Percentiles rank a stretch among this genome's conserved stretches.
Evolutionary conservation across 2,113 vertebrate species (phyloP).

Genomic region (Prolemur simus): DNA sequence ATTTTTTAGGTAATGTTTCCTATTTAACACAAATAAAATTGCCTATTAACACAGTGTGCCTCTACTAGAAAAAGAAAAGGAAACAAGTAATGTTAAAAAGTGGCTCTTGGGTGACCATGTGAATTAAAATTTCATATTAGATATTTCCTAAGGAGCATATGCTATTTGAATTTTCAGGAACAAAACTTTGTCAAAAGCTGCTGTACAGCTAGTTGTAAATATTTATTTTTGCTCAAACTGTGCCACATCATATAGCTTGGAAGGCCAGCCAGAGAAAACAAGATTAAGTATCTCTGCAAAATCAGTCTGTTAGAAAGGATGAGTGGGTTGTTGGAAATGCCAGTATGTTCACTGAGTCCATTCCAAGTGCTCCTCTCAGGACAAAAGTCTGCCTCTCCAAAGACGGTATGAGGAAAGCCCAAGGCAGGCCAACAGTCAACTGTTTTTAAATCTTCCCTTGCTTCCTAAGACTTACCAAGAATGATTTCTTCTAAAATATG

Average conservation of each 20-base stretch:
- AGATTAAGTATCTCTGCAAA: background rate
- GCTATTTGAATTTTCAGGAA: constrained; percentile 45
- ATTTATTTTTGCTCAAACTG: constrained; percentile 17
- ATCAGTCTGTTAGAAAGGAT: background rate
- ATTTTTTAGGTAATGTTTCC: constrained; percentile 15
- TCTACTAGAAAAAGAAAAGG: background rate
- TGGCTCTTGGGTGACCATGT: background rate
- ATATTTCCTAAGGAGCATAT: constrained; percentile 21
- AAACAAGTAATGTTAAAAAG: constrained; percentile 30
- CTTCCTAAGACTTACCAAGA: background rate
- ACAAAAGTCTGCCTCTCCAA: background rate
- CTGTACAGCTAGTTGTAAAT: background rate
- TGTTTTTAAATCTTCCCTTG: background rate
- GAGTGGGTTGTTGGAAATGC: background rate
- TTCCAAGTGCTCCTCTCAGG: background rate
- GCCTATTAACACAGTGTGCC: background rate
- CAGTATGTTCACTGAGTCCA: background rate
- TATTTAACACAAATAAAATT: constrained; percentile 32
- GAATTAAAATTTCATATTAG: constrained; percentile 53
- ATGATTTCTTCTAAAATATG: background rate
- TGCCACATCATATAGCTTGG: background rate
- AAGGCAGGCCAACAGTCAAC: background rate
- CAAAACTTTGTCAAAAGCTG: background rate
- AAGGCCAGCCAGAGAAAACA: background rate
- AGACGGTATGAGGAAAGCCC: background rate